Conservation (phyloP, 1,140 invertebrate species). For the Anadara kagoshimensis region DNA sequence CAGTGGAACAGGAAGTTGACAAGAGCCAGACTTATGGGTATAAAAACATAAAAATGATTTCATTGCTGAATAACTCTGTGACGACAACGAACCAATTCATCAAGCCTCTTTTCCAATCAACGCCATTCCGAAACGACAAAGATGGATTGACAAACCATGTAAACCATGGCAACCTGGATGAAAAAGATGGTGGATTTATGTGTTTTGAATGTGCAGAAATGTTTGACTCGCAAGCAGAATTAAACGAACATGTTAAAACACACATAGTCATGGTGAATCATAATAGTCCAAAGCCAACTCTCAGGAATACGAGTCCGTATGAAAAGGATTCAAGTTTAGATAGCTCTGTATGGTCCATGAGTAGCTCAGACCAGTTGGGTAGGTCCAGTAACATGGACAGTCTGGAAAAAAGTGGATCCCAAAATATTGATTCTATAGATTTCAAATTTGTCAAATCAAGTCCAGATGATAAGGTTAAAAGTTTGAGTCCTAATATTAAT, state of each 20-base stretch:
- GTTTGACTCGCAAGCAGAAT: conserved; percentile 31
- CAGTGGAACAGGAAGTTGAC: too few species aligned
- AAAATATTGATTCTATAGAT: too few species aligned
- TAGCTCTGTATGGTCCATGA: not conserved
- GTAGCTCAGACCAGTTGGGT: conserved; percentile 1
- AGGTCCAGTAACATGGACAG: too few species aligned
- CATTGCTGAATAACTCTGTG: too few species aligned
- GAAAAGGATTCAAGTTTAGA: not conserved
- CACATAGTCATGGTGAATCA: conserved; percentile 18
- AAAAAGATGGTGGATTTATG: conserved; percentile 16
- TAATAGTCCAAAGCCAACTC: not conserved
- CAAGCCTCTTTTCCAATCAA: not conserved
- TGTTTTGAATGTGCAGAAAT: conserved; percentile 43
- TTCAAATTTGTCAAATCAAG: too few species aligned
- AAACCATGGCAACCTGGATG: conserved; percentile 11
- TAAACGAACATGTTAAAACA: conserved; percentile 34
- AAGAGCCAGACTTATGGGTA: too few species aligned
- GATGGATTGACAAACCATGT: not conserved
- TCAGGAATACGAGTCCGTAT: not conserved
- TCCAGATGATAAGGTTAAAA: too few species aligned
- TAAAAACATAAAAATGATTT: too few species aligned
- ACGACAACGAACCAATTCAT: not conserved
- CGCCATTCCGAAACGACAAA: not conserved
- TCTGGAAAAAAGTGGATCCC: too few species aligned
- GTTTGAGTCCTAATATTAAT: too few species aligned